Percentiles rank a stretch among this genome's conserved stretches.
Evolutionary conservation across 2,888 invertebrate species (phyloP).

Genomic region (Kuschelorhynchus macadamiae): DNA sequence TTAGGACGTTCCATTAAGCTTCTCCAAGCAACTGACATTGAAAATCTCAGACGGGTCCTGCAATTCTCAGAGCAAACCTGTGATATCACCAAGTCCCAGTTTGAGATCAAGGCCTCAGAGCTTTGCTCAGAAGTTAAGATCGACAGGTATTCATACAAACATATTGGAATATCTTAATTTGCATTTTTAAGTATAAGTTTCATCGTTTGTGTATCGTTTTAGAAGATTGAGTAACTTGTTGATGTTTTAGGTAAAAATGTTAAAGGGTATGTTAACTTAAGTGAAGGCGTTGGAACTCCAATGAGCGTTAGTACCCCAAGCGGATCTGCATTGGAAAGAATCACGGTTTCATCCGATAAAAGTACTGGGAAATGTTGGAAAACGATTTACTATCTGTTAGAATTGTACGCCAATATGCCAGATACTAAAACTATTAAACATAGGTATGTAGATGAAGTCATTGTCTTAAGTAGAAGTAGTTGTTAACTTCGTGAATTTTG

Average conservation of each 20-base stretch:
- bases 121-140: constrained; percentile 88
- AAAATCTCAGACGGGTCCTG: constrained; percentile 67
- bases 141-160: constrained; percentile 87
- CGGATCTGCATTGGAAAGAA: constrained; percentile 72
- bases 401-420: constrained; percentile 94
- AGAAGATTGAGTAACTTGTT: too few relatives aligned
- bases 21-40: constrained; percentile 68
- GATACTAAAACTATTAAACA: constrained; percentile 94
- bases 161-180: neutral
- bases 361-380: constrained; percentile 86
- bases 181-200: too few relatives aligned
- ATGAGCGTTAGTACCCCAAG: constrained; percentile 77
- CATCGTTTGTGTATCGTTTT: too few relatives aligned
- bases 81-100: constrained; percentile 73
- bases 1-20: constrained; percentile 71
- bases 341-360: constrained; percentile 70
- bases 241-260: constrained; percentile 49
- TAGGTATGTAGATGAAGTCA: constrained; percentile 64
- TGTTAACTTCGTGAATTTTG: too few relatives aligned
- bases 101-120: constrained; percentile 82
- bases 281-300: constrained; percentile 81
- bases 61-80: constrained; percentile 64
- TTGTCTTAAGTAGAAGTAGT: too few relatives aligned
- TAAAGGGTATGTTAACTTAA: constrained; percentile 83
- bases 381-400: constrained; percentile 91